Percentiles rank a stretch among this genome's conserved stretches.
Conservation (phyloP, 2,113 vertebrate species). For the Pseudorasbora parva region DNA sequence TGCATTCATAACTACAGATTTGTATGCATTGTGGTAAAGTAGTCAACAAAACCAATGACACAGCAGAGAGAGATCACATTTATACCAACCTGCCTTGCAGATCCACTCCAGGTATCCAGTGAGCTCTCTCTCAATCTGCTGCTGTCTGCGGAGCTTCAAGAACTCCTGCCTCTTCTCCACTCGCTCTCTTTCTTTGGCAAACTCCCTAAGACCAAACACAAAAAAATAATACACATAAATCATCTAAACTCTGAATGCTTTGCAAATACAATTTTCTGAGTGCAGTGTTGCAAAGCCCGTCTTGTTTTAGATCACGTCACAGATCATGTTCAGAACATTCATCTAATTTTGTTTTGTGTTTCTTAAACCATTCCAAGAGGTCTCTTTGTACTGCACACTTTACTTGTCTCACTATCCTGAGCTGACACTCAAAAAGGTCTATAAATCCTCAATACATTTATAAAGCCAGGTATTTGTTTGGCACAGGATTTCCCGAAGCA, state of each 20-base stretch:
- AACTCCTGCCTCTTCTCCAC: constrained; percentile 96
- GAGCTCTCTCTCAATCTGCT: constrained; percentile 80
- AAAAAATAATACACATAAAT: neutral
- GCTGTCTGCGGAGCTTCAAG: constrained; percentile 93
- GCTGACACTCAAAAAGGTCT: too few relatives aligned
- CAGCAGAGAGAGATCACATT: neutral
- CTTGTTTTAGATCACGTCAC: neutral
- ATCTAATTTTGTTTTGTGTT: too few relatives aligned
- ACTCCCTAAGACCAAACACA: constrained; percentile 69
- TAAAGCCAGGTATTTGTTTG: too few relatives aligned
- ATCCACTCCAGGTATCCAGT: constrained; percentile 82
- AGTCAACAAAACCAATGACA: neutral
- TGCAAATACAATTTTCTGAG: too few relatives aligned
- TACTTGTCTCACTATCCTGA: too few relatives aligned
- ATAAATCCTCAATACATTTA: too few relatives aligned
- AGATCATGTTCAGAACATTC: neutral
- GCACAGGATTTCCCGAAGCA: too few relatives aligned
- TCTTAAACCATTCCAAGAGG: too few relatives aligned
- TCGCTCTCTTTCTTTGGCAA: constrained; percentile 93
- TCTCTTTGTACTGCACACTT: too few relatives aligned
- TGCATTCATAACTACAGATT: neutral
- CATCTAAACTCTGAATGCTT: too few relatives aligned
- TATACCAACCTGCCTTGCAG: constrained; percentile 76
- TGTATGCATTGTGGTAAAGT: too few relatives aligned
- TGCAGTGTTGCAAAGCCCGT: neutral